Base-by-base conservation (phyloP, 2,797 vertebrate species). In the Pangasius djambal region DNA sequence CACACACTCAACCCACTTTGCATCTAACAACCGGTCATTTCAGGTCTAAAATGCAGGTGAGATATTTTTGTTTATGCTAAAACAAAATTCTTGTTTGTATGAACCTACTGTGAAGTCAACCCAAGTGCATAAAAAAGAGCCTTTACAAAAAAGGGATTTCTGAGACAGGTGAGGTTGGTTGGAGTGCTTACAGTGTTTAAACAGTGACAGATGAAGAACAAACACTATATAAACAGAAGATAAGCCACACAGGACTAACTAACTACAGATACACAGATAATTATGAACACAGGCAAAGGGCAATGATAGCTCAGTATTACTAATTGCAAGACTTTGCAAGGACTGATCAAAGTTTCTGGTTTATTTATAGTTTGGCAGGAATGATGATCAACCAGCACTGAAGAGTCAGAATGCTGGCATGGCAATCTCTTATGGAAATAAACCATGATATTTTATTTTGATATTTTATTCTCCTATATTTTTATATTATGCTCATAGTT, bases 1-100 rank as follows among this genome's bases (percentile, higher is more conserved):
- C 20, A 40, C 55, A 40, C 79, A 82, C 55, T 65, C 83, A 88
- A 77, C 86, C 84, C 65, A 86, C 89, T 85, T 91, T 89, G 88
- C 87, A 85, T 88, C 79, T 77, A 89, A 70, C 22, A 59, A 12
- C 44, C 16, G 37, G 52, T 48, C 81, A 84, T 86, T 87, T 88
- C 88, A 72, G 75, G 85, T 82, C 86, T 88, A 89, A 90, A 90
- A 88, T 74, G 86, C 88, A 88, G 88, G 81, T 86, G 86, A 88
- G 81, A 84, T 74, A 61, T 88, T 74, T 83, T 81, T 81, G 55
- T 34, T 81, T 57, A 22, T 57, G 31, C 77, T n/a, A 48, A n/a
- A 78, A 52, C 75, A 52, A 78, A 52, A 78, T 52, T 55, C 50
- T 59, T 59, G 52, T 57, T 37, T 13, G 78, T 22, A 57, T 74